Conservation (phyloP, 2,888 invertebrate species). For the Philereme transversata region DNA sequence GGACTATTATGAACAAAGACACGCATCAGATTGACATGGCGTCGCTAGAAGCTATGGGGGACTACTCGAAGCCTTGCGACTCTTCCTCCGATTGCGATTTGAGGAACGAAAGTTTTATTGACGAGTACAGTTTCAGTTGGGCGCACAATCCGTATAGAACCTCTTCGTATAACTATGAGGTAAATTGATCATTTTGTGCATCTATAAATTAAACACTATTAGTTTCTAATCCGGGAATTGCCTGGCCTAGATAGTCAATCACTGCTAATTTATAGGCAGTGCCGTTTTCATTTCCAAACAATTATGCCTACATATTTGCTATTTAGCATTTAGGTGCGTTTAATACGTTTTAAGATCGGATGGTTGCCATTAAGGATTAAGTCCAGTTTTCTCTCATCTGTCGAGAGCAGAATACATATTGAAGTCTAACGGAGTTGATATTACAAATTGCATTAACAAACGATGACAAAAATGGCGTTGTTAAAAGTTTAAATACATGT, state of each 20-base stretch:
- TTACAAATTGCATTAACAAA: too few species aligned
- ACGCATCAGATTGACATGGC: slow-evolving; percentile 56
- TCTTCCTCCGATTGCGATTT: slow-evolving; percentile 61
- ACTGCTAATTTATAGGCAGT: slow-evolving; percentile 16
- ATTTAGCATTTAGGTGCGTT: too few species aligned
- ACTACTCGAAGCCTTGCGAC: slow-evolving; percentile 63
- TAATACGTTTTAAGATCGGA: too few species aligned
- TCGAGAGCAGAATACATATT: too few species aligned
- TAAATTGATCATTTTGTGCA: slow-evolving; percentile 31
- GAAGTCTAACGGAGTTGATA: too few species aligned
- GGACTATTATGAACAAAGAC: slow-evolving; percentile 55
- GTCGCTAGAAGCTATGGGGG: slow-evolving; percentile 71
- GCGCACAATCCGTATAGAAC: slow-evolving; percentile 52
- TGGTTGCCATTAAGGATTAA: too few species aligned
- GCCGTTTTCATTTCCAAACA: slow-evolving; percentile 1
- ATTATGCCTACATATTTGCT: background rate
- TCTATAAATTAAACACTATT: slow-evolving; percentile 15
- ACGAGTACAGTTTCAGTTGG: slow-evolving; percentile 62
- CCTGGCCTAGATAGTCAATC: slow-evolving; percentile 17
- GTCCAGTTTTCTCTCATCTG: too few species aligned
- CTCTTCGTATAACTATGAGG: slow-evolving; percentile 55
- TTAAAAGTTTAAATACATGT: too few species aligned
- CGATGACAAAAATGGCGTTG: too few species aligned
- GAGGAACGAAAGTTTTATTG: slow-evolving; percentile 50
- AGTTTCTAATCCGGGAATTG: slow-evolving; percentile 15